phyloP scores from a whole-genome alignment of 2,888 invertebrate species.

The Tridacna crocea region DNA sequence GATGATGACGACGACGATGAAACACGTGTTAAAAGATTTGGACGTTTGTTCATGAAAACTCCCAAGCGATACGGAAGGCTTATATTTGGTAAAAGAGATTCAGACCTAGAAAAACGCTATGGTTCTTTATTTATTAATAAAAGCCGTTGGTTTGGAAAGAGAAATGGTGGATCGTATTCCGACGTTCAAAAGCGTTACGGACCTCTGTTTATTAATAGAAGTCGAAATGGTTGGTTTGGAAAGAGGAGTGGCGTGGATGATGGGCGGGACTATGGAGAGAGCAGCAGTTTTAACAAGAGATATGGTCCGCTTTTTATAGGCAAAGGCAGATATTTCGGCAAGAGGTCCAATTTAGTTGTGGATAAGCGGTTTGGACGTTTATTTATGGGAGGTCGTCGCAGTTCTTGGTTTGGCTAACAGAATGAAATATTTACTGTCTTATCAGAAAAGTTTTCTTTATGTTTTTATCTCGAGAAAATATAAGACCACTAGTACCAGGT shows the following conservation, averaged over 20 bases:
- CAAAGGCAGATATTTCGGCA: conserved; percentile 20
- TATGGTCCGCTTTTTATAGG: conserved; percentile 43
- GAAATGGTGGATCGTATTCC: conserved; percentile 4
- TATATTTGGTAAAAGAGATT: conserved; percentile 41
- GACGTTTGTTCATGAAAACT: conserved; percentile 35
- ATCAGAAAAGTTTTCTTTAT: neutral
- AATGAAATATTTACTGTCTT: too few species aligned
- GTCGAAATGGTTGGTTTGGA: conserved; percentile 34
- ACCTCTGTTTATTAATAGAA: conserved; percentile 16
- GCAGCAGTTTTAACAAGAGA: conserved; percentile 20
- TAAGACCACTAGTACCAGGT: neutral
- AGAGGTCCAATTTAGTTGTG: neutral
- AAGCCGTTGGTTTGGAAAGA: conserved; percentile 27
- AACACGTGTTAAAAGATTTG: conserved; percentile 33
- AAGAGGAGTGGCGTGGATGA: conserved; percentile 12
- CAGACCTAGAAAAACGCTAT: conserved; percentile 33
- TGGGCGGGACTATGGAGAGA: neutral
- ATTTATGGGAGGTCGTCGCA: conserved; percentile 38
- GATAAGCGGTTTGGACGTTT: conserved; percentile 43
- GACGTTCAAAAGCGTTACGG: conserved; percentile 19
- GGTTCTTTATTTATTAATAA: conserved; percentile 31
- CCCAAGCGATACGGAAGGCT: conserved; percentile 39
- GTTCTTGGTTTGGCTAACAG: conserved; percentile 11
- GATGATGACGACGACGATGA: neutral
- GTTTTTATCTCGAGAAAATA: neutral